A percentile compares a stretch with the other conserved stretches of the same genome.
Evolutionary conservation across 1,140 invertebrate species (phyloP).

Genomic region (Araneus ventricosus): DNA sequence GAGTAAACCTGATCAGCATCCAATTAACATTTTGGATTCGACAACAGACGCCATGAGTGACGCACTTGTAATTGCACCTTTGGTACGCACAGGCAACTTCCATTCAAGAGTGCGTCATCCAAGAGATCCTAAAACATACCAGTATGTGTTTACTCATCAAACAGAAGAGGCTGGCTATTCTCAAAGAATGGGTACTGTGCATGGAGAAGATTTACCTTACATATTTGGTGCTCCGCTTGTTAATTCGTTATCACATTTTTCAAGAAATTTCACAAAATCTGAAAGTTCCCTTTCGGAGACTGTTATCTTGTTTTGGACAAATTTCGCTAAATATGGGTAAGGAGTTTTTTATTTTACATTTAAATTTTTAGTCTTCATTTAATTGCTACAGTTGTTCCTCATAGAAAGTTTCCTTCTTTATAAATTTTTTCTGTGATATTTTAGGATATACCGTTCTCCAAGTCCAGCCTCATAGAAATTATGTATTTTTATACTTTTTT

Average conservation of each 20-base stretch:
- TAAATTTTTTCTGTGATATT: no score
- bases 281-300: constrained; percentile 94
- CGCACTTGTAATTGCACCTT: constrained; percentile 83
- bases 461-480: no score
- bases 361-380: neutral
- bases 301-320: constrained; percentile 96
- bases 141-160: constrained; percentile 93
- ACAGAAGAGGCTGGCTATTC: constrained; percentile 92
- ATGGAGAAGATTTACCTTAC: constrained; percentile 83
- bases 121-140: constrained; percentile 53
- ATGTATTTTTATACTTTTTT: no score
- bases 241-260: constrained; percentile 79
- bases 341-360: constrained; percentile 76
- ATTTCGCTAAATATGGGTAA: constrained; percentile 97
- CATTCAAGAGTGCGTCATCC: constrained; percentile 60
- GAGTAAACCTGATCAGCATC: constrained; percentile 95
- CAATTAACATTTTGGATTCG: constrained; percentile 93
- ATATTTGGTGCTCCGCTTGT: constrained; percentile 88
- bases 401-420: no score
- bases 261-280: constrained; percentile 91
- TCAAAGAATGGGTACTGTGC: constrained; percentile 82
- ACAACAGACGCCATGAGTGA: constrained; percentile 96
- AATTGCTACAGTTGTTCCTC: neutral
- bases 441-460: no score
- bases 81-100: constrained; percentile 57